Evolutionary conservation across 2,113 vertebrate species (phyloP).

Genomic region (Bufo bufo): DNA sequence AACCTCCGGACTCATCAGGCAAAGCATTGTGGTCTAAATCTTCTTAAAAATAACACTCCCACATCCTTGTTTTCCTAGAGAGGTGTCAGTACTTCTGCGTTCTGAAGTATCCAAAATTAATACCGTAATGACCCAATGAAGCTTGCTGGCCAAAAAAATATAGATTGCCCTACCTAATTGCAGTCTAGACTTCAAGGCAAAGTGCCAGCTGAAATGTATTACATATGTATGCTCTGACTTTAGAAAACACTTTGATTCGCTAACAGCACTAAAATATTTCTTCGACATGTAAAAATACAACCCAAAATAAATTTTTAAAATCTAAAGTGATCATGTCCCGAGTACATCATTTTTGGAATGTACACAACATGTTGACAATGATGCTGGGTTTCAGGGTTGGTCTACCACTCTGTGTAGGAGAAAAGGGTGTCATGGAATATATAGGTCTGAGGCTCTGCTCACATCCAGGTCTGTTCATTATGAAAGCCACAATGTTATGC

Average conservation of each 20-base stretch:
- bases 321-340: conserved; percentile 18
- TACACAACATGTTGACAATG: background rate
- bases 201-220: conserved; percentile 49
- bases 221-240: conserved; percentile 41
- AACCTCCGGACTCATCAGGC: conserved; percentile 41
- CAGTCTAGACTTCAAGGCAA: conserved; percentile 55
- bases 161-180: conserved; percentile 50
- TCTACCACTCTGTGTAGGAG: background rate
- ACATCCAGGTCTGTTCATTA: no score
- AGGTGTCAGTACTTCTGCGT: conserved; percentile 51
- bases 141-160: conserved; percentile 49
- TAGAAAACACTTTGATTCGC: conserved; percentile 22
- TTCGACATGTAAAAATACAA: conserved; percentile 39
- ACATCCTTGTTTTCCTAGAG: conserved; percentile 48
- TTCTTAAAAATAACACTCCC: conserved; percentile 52
- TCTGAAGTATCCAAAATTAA: conserved; percentile 51
- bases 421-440: background rate
- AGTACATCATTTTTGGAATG: conserved; percentile 10
- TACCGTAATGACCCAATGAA: conserved; percentile 46
- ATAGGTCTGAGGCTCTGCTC: background rate
- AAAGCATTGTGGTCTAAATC: conserved; percentile 49
- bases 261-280: conserved; percentile 30
- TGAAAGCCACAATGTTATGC: no score
- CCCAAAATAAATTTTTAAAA: conserved; percentile 29
- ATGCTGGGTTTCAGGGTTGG: no score